Conservation (phyloP, 1,140 invertebrate species). For the Bombus ignitus region DNA sequence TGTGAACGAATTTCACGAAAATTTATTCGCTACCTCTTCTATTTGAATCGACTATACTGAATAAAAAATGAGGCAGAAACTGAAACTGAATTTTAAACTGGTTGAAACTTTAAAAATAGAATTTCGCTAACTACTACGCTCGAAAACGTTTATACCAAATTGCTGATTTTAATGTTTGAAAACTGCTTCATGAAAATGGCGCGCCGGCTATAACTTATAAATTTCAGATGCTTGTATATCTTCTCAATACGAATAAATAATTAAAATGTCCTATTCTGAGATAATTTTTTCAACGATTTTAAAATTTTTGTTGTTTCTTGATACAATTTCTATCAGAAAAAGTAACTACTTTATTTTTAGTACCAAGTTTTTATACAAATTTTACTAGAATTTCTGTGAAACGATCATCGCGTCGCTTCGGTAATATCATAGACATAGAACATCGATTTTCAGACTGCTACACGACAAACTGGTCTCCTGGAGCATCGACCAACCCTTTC, state of each 20-base stretch:
- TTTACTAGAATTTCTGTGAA: neutral
- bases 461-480: conserved; percentile 20
- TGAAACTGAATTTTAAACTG: neutral
- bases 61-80: neutral
- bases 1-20: neutral
- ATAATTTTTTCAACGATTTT: neutral
- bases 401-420: neutral
- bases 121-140: conserved; percentile 1
- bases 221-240: neutral
- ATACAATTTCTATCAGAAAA: neutral
- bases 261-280: neutral
- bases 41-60: neutral
- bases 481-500: conserved; percentile 44
- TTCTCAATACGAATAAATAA: too few species aligned
- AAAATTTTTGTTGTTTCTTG: neutral
- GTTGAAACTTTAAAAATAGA: neutral
- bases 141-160: neutral
- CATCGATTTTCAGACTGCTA: conserved; percentile 55
- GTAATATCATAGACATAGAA: neutral
- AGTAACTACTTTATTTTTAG: neutral
- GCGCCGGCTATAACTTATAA: neutral
- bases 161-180: neutral
- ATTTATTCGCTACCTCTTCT: neutral
- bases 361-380: too few species aligned
- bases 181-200: too few species aligned